Evolutionary conservation across 2,797 vertebrate genomes (phyloP), one percentile per base, ranked within the genome.

Genomic region (Apogon talboti): DNA sequence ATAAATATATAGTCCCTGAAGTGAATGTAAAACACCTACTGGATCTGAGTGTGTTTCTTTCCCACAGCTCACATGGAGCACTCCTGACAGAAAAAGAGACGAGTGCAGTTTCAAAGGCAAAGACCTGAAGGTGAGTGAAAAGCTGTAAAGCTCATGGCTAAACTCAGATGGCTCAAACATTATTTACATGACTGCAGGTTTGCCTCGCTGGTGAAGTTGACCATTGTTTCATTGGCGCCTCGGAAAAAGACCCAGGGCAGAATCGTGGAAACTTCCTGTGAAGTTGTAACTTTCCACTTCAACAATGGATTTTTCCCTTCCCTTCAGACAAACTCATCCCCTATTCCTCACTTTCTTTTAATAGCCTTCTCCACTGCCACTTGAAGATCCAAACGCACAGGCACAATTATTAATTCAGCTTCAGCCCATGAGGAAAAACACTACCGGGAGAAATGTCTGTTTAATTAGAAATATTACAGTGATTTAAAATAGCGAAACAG

Each of bases 71-170:
- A 92, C 67, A 0, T 99, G 98, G 98, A 87, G 80, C 11, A 96
- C 97, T 0, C 95, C 96, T 12, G 83, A 94, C 1, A 93, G 81
- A 63, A 96, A 96, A 87, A 96, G 97, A 81, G 92, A 93, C 1
- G 95, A 98, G 79, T 99, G 98, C 49, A 93, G 92, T 79, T 99
- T 98, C 91, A 99, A 99, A 91, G 98, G 98, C 84, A 99, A 98
- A 92, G 94, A 97, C 87, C 94, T 94, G 0, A 93, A 96, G 93
- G 98, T 95, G 63, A 93, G 90, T 87, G 30, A 65, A 40, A 58
- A 37, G 64, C 21, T 67, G 63, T 59, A 24, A 59, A 74, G 72
- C 47, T 71, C 63, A 50, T 43, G 43, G 24, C 63, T 63, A 0
- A 76, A 69, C 49, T 74, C 49, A 18, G 6, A 52, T 16, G 43